phyloP scores from a whole-genome alignment of 1,140 invertebrate species.

The Amphibalanus amphitrite region DNA sequence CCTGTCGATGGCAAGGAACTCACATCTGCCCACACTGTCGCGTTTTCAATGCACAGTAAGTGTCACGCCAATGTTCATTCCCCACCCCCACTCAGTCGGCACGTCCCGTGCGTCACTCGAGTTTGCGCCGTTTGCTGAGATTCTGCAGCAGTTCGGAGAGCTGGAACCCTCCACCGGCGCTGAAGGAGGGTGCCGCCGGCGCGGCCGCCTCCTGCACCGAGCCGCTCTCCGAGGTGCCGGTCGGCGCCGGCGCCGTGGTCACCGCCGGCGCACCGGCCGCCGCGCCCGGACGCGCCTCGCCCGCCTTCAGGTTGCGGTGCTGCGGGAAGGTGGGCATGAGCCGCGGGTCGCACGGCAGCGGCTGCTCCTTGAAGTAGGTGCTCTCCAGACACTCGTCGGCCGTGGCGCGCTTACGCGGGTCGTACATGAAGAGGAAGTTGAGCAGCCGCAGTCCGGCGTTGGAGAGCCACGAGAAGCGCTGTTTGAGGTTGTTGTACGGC shows the following conservation, averaged over 20 bases:
- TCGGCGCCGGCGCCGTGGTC: too few relatives aligned
- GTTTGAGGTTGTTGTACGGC: constrained; percentile 90
- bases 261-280: too few relatives aligned
- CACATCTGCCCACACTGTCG: too few relatives aligned
- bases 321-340: constrained; percentile 95
- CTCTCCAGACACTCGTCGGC: constrained; percentile 87
- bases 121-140: neutral
- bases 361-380: constrained; percentile 88
- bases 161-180: neutral
- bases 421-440: constrained; percentile 93
- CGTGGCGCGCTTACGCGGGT: constrained; percentile 82
- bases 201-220: too few relatives aligned
- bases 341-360: constrained; percentile 81
- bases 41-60: too few relatives aligned
- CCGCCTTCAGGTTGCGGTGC: constrained; percentile 60
- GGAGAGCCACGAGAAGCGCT: constrained; percentile 79
- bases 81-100: neutral
- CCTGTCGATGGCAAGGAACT: too few relatives aligned
- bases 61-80: too few relatives aligned
- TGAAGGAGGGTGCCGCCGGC: constrained; percentile 13
- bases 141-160: neutral
- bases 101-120: neutral
- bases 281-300: neutral
- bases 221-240: too few relatives aligned
- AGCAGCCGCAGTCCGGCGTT: constrained; percentile 70